Evolutionary conservation across 2,797 vertebrate species (phyloP).

Genomic region (Melanotaenia trifasciata): DNA sequence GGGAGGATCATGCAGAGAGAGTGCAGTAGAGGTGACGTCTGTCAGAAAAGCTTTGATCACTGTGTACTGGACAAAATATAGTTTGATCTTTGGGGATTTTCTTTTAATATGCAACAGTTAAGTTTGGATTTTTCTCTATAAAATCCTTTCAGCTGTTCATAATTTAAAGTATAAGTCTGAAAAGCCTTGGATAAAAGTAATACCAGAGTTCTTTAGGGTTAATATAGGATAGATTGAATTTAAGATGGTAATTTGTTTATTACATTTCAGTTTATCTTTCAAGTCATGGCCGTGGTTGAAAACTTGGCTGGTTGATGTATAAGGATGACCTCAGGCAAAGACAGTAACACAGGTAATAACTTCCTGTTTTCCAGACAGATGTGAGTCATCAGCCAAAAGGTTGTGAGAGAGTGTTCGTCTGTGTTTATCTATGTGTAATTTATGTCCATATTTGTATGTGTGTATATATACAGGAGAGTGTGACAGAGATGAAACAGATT

Average conservation of each 20-base stretch:
- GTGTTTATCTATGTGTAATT: slow-evolving; percentile 13
- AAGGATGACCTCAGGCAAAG: slow-evolving; percentile 40
- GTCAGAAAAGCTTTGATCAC: slow-evolving; percentile 56
- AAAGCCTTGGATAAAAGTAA: background rate
- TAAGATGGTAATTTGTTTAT: background rate
- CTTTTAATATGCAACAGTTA: background rate
- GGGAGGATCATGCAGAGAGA: slow-evolving; percentile 44
- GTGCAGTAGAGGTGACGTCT: slow-evolving; percentile 51
- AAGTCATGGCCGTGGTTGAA: slow-evolving; percentile 9
- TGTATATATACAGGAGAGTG: background rate
- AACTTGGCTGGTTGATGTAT: slow-evolving; percentile 14
- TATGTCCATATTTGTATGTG: slow-evolving; percentile 4
- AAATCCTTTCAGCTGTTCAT: slow-evolving; percentile 3
- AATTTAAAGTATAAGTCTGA: slow-evolving; percentile 1
- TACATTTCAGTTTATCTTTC: background rate
- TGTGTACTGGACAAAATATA: slow-evolving; percentile 21
- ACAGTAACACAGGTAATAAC: slow-evolving; percentile 53
- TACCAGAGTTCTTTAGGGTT: background rate
- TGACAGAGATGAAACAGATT: slow-evolving; percentile 26
- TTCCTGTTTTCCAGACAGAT: slow-evolving; percentile 55
- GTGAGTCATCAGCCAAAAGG: slow-evolving; percentile 54
- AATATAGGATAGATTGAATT: slow-evolving; percentile 5
- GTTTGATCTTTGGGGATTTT: slow-evolving; percentile 15
- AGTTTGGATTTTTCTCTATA: slow-evolving; percentile 15
- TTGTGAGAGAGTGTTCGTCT: slow-evolving; percentile 5